Percentiles rank a stretch among this genome's conserved stretches.
phyloP scores from a whole-genome alignment of 2,888 invertebrate genomes.

The Drosophila atripex region DNA sequence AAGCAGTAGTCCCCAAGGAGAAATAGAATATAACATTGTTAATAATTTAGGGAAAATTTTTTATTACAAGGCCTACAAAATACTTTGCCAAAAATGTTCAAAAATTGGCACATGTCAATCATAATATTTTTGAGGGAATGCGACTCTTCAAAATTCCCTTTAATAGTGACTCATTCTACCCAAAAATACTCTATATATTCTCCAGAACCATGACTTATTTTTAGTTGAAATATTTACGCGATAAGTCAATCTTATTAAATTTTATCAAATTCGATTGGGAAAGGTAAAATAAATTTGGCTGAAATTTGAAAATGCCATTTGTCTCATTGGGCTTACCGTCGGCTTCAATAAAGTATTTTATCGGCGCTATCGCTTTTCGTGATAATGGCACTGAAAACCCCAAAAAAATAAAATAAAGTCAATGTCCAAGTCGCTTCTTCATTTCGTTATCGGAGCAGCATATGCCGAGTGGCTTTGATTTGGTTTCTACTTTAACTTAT shows the following conservation, averaged over 20 bases:
- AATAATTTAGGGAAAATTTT: neutral
- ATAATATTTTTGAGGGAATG: neutral
- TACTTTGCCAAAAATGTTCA: neutral
- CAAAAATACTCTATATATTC: neutral
- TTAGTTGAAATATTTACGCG: neutral
- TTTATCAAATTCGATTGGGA: conserved; percentile 10
- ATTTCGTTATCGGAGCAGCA: conserved; percentile 52
- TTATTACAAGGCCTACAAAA: neutral
- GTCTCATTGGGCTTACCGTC: conserved; percentile 58
- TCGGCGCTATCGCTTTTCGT: conserved; percentile 57
- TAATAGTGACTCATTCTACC: neutral
- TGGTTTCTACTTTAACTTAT: conserved; percentile 28
- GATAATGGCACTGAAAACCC: conserved; percentile 24
- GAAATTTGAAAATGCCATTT: conserved; percentile 59
- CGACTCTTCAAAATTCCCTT: neutral
- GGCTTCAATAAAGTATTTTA: conserved; percentile 66
- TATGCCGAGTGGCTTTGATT: conserved; percentile 42
- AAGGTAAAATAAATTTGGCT: conserved; percentile 38
- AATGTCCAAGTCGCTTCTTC: conserved; percentile 41
- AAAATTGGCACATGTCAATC: neutral
- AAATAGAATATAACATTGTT: conserved; percentile 26
- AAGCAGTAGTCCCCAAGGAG: conserved; percentile 42
- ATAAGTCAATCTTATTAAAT: conserved; percentile 12
- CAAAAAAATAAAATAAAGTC: conserved; percentile 14
- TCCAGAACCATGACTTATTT: neutral